Conservation (phyloP, 1,140 invertebrate species). For the Cotesia vestalis region DNA sequence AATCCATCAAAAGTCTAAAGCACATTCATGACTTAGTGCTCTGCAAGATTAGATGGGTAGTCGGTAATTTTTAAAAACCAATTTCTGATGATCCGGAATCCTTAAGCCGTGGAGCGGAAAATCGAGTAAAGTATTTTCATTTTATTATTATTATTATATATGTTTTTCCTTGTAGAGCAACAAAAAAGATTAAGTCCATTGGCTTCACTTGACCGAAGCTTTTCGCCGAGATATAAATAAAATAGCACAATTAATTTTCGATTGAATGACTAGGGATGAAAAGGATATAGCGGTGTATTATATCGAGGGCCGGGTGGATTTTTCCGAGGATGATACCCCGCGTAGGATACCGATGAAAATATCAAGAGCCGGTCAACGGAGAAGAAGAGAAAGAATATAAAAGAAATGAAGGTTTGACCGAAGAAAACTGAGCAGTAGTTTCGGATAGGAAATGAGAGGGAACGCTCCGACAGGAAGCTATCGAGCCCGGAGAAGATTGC, state of each 20-base stretch:
- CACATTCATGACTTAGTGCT: not conserved
- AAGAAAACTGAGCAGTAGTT: no score
- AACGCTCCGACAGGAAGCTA: conserved; percentile 32
- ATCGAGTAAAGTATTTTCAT: no score
- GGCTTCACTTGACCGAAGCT: not conserved
- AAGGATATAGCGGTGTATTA: conserved; percentile 16
- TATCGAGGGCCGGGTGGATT: not conserved
- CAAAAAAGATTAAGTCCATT: no score
- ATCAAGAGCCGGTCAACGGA: conserved; percentile 25
- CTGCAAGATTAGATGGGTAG: not conserved
- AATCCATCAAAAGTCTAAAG: no score
- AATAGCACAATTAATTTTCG: conserved; percentile 33
- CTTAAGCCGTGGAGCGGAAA: no score
- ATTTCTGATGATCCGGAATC: not conserved
- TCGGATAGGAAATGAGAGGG: conserved; percentile 21
- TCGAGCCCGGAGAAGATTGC: conserved; percentile 35
- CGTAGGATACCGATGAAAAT: conserved; percentile 31
- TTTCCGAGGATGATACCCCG: conserved; percentile 17
- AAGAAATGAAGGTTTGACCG: not conserved
- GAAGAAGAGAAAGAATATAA: conserved; percentile 3
- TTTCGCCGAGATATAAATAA: conserved; percentile 8
- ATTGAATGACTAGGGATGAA: conserved; percentile 25
- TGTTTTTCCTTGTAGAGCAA: no score
- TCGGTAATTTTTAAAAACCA: conserved; percentile 11
- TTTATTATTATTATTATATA: no score